phyloP scores from a whole-genome alignment of 2,888 invertebrate species.

The Phytoseiulus persimilis region DNA sequence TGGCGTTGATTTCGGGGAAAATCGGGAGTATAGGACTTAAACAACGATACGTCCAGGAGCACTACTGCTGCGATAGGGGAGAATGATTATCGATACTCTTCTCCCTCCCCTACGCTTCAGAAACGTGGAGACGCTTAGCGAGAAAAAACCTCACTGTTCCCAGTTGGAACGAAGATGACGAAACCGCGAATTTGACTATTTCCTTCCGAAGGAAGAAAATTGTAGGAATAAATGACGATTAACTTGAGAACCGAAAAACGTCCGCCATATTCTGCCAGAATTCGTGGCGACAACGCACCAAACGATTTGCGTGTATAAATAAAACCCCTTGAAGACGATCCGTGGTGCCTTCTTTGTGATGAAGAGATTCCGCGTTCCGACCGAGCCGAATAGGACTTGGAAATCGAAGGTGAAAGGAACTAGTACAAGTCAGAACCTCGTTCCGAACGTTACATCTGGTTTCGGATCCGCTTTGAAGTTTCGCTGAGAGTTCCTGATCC shows the following conservation, averaged over 20 bases:
- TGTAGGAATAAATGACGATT: neutral
- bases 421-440: neutral
- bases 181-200: neutral
- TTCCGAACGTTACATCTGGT: neutral
- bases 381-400: neutral
- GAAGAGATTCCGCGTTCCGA: neutral
- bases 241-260: neutral
- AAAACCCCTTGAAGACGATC: neutral
- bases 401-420: neutral
- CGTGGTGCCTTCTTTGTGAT: neutral
- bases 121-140: neutral
- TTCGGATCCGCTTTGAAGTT: too few relatives aligned
- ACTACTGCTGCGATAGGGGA: neutral
- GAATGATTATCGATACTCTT: neutral
- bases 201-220: neutral
- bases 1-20: too few relatives aligned
- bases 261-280: neutral
- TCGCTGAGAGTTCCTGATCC: too few relatives aligned
- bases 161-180: neutral
- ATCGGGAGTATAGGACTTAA: too few relatives aligned
- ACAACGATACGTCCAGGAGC: neutral
- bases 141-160: neutral
- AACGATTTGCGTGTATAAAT: neutral
- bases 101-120: neutral
- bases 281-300: neutral